These are phyloP conservation scores for Labeo catla DNA, from an alignment of 2,113 vertebrate species.

Conservation along the genomic window DNA sequence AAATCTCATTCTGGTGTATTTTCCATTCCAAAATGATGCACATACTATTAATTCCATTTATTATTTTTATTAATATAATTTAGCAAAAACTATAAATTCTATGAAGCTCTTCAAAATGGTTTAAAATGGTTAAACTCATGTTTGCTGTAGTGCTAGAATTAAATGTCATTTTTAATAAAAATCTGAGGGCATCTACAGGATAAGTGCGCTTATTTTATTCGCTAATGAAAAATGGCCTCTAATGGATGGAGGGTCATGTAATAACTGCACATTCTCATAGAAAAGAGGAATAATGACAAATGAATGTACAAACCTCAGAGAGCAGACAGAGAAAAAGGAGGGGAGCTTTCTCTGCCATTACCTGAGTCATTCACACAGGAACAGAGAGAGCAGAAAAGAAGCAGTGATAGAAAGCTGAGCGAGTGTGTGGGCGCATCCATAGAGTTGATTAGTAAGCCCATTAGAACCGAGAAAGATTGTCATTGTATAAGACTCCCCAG, in stretches of 20 bases:
- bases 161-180: constrained; percentile 9
- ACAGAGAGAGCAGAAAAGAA: constrained; percentile 10
- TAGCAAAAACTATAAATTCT: not conserved
- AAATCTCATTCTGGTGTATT: not conserved
- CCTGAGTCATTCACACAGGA: constrained; percentile 66
- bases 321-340: constrained; percentile 56
- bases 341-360: constrained; percentile 68
- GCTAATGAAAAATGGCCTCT: constrained; percentile 43
- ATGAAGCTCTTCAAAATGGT: not conserved
- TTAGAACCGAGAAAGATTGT: constrained; percentile 21
- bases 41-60: not conserved
- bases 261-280: constrained; percentile 36
- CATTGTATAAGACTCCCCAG: not conserved
- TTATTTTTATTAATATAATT: constrained; percentile 3
- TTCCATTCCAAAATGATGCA: not conserved
- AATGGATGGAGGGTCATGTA: constrained; percentile 46
- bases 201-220: constrained; percentile 41
- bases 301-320: constrained; percentile 30
- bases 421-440: constrained; percentile 23
- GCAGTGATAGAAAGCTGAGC: not conserved
- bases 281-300: constrained; percentile 38
- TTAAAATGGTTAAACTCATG: constrained; percentile 9
- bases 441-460: constrained; percentile 40
- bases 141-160: constrained; percentile 31
- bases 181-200: constrained; percentile 27